Base-by-base conservation (phyloP, 2,888 invertebrate genomes). In the Campoplex nolae region DNA sequence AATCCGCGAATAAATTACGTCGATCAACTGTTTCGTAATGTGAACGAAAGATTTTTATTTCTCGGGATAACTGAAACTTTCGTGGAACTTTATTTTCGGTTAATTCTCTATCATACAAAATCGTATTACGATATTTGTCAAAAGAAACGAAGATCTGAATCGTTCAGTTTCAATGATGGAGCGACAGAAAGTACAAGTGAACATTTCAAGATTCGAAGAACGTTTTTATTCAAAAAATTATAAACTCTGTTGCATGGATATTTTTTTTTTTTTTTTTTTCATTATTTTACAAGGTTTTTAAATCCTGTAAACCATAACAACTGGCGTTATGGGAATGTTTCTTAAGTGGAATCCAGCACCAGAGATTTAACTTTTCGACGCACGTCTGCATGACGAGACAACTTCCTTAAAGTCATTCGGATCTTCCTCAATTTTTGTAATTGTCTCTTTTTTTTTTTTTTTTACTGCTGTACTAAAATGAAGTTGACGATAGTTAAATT, bases 401-500 rank as follows among this genome's bases (percentile, higher is more conserved):
- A 51, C 18, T 4, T 6, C 18, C 7, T 4, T 0, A 51, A 51
- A 7, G 18, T 16, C 58, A 1, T 4, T 58, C 28, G 13, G 28
- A 28, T 58, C 28, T 35, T 76, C 67, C 51, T 35, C 51, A 78
- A 54, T 78, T 42, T 56, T 11, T 18, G 68, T n/a, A 54, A 23
- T 3, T 79, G 42, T 42, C 1, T 9, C 9, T 42, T 42, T 42
- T 9, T 7, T 9, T 16, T 78, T 28, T 9, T 45, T 58, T 45
- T 56, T 56, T 18, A 38, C 42, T 9, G 4, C 1, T 51, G 23
- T 62, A 42, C 28, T 28, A 42, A 79, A 75, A 80, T 80, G 51
- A 80, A 71, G 80, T 80, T 74, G 35, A 74, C 48, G 67, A 62
- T 42, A 74, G 35, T 74, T 45, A 42, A 38, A 70, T 23, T 54